Percentiles rank a stretch among this genome's conserved stretches.
phyloP scores from a whole-genome alignment of 1,140 invertebrate species.

The Drosophila novamexicana region DNA sequence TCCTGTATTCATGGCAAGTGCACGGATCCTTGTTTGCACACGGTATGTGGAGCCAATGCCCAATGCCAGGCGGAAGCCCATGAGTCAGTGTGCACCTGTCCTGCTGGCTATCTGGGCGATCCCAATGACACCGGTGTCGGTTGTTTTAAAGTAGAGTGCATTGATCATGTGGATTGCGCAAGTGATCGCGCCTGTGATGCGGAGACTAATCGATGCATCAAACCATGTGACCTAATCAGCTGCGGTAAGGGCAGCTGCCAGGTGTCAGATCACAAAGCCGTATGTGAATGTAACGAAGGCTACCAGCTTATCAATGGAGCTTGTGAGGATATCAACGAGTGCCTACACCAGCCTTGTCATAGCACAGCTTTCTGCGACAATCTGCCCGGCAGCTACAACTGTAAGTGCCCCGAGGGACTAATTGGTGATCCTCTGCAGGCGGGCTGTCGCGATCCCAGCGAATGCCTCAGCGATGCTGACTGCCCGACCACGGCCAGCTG shows the following conservation, averaged over 20 bases:
- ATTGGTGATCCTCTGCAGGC: conserved; percentile 89
- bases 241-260: conserved; percentile 91
- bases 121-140: conserved; percentile 89
- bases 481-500: conserved; percentile 92
- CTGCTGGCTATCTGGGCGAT: conserved; percentile 92
- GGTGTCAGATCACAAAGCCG: conserved; percentile 88
- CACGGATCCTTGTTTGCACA: conserved; percentile 89
- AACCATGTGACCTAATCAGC: conserved; percentile 90
- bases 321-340: conserved; percentile 94
- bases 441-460: conserved; percentile 91
- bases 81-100: conserved; percentile 89
- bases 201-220: conserved; percentile 91
- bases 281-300: conserved; percentile 91
- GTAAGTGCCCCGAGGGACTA: conserved; percentile 91
- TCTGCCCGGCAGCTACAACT: conserved; percentile 90
- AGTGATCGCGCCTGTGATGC: conserved; percentile 90
- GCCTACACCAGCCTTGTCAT: conserved; percentile 90
- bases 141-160: conserved; percentile 94
- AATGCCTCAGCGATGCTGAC: conserved; percentile 92
- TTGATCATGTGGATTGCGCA: conserved; percentile 90
- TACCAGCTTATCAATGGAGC: conserved; percentile 88
- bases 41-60: conserved; percentile 90
- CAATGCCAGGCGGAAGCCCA: conserved; percentile 90
- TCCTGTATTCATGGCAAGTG: conserved; percentile 90
- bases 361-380: conserved; percentile 91